phyloP scores from a whole-genome alignment of 2,888 invertebrate species.

The Julus scandinavius region DNA sequence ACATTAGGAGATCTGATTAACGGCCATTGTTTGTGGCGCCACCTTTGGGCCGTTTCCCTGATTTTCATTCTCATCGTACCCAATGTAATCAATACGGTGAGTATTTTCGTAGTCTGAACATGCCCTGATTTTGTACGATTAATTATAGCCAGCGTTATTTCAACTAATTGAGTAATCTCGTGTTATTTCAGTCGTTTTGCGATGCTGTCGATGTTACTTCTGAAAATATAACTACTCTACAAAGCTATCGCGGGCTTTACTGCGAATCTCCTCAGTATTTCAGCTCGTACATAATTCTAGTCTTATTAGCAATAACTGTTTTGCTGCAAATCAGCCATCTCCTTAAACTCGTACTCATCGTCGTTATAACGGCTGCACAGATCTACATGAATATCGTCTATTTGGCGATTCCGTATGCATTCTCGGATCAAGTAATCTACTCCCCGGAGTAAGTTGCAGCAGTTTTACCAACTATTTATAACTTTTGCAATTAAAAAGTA shows the following conservation, averaged over 20 bases:
- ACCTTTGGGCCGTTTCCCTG: conserved; percentile 64
- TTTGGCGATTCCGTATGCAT: conserved; percentile 59
- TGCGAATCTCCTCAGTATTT: conserved; percentile 71
- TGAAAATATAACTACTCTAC: not conserved
- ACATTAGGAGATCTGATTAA: conserved; percentile 55
- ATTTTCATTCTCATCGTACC: conserved; percentile 71
- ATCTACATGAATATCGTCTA: conserved; percentile 59
- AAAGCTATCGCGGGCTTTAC: not conserved
- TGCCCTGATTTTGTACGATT: not conserved
- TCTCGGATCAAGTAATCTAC: conserved; percentile 60
- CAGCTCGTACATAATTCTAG: conserved; percentile 76
- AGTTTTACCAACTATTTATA: not conserved
- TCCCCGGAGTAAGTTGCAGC: conserved; percentile 56
- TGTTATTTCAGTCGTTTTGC: conserved; percentile 57
- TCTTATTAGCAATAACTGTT: conserved; percentile 76
- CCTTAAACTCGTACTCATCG: conserved; percentile 75
- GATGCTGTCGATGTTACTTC: not conserved
- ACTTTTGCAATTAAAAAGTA: not conserved
- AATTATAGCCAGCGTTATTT: not conserved
- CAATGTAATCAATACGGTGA: conserved; percentile 74
- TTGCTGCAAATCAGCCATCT: conserved; percentile 78
- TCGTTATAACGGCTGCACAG: conserved; percentile 70
- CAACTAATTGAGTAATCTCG: conserved; percentile 37
- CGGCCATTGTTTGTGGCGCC: conserved; percentile 56
- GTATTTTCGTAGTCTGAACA: conserved; percentile 59